Base-by-base conservation (phyloP, 2,888 invertebrate species). In the Rhorus exstirpatorius region DNA sequence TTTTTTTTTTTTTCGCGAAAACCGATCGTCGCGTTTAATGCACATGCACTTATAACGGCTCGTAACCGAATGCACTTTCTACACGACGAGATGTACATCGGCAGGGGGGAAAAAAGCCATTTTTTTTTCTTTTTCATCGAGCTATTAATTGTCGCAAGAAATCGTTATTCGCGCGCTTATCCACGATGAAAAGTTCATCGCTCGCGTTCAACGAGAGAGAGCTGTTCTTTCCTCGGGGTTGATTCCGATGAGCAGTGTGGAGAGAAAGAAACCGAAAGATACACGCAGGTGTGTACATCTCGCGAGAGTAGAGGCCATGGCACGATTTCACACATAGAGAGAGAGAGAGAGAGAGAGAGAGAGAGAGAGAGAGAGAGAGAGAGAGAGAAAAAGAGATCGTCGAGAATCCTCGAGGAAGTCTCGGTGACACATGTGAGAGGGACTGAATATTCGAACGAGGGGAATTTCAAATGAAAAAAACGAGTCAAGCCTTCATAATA, bases 241-340 rank as follows among this genome's bases (percentile, higher is more conserved):
- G n/a, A 17, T 26, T 41, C 6, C 44, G 70, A 21, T n/a, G 14
- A 26, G 41, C 26, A 14, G n/a, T n/a, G n/a, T n/a, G n/a, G 19
- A 7, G 49, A 24, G 26, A 35, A 3, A 46, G 46, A 55, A 58
- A 49, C 26, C n/a, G 24, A 53, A 74, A 49, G 6, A 60, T 35
- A 61, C 26, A 38, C 46, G n/a, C 49, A 51, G 55, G 31, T 49
- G 65, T n/a, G 49, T 12, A 24, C 10, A 24, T 53, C 46, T n/a
- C 44, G 53, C 58, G 46, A 61, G 70, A 75, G 61, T 46, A 65
- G 71, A 76, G 76, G 49, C 80, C 75, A 41, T 71, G 76, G 67
- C 76, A 70, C 76, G 76, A 81, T 81, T 81, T 81, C 76, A 81
- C 79, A n/a, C n/a, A n/a, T 6, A 68, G 55, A 77, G 78, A 58